Base-by-base conservation (phyloP, 1,140 invertebrate genomes). In the Acyrthosiphon pisum region DNA sequence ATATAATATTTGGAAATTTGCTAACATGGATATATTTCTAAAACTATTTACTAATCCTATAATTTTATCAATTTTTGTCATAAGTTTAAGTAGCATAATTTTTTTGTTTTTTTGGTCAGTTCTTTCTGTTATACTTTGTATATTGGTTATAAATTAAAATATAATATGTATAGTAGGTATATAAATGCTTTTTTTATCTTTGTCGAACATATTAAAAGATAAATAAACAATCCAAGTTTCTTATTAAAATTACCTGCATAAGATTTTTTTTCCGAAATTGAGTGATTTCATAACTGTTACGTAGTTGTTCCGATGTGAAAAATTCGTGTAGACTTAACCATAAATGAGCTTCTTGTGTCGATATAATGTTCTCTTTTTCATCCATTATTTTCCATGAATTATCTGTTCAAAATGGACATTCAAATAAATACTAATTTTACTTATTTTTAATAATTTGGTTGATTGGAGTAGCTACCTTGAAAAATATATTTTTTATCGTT, bases 401-500 rank as follows among this genome's bases (percentile, higher is more conserved):
- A 53, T 93, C 91, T 93, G n/a, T 90, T 68, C 1, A 60, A 44
- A 90, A 44, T 53, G 9, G 9, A 89, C 14, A n/a, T 53, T 1
- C 53, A 37, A 41, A 4, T 23, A 14, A 89, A 68, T 90, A 44
- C 4, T 35, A 89, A 37, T 26, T 89, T 9, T 53, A 41, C 20
- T 56, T 14, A 7, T 53, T 88, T 23, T 37, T 35, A 26, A 87
- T 3, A 30, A n/a, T n/a, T 18, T 87, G 30, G 44, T 53, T 37
- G 9, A 60, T 44, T 90, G 41, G 3, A 48, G 8, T 37, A 46
- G 20, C 2, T 76, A 91, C 91, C 81, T 86, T 84, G n/a, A 93
- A 93, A 93, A n/a, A 84, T 93, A 44, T 93, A 86, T 44, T 44
- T 93, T 86, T n/a, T 84, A 30, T 96, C 95, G 93, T 96, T 94